Conservation (phyloP, 2,888 invertebrate genomes). For the Colletes collaris region DNA sequence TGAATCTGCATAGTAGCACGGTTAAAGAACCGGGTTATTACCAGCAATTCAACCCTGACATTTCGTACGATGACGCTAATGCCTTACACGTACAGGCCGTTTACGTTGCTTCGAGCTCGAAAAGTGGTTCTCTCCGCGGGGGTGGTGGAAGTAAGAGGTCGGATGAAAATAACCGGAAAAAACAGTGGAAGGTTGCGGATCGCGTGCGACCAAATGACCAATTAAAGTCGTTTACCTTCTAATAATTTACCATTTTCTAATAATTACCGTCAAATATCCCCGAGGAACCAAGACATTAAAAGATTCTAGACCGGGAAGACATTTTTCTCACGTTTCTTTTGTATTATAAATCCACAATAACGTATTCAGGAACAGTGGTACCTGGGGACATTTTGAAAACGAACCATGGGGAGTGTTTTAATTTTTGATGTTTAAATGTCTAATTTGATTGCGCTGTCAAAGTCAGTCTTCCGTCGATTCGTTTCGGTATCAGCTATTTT, state of each 20-base stretch:
- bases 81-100: constrained; percentile 37
- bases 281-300: neutral
- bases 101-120: constrained; percentile 6
- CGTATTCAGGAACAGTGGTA: too few species aligned
- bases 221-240: constrained; percentile 27
- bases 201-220: constrained; percentile 29
- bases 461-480: neutral
- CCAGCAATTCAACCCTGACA: constrained; percentile 76
- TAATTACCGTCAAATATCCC: neutral
- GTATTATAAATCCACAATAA: too few species aligned
- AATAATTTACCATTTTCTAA: neutral
- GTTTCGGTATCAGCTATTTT: neutral
- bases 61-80: constrained; percentile 73
- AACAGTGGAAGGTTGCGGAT: constrained; percentile 37
- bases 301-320: too few species aligned
- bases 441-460: neutral
- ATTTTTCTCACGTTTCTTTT: too few species aligned
- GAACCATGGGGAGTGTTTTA: too few species aligned
- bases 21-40: constrained; percentile 73
- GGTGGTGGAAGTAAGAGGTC: neutral
- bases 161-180: constrained; percentile 46
- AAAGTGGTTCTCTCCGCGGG: neutral
- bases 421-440: too few species aligned
- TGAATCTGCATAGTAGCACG: constrained; percentile 59
- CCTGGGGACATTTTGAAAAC: too few species aligned